Base-by-base conservation (phyloP, 2,113 vertebrate species). In the Nipponia nippon region DNA sequence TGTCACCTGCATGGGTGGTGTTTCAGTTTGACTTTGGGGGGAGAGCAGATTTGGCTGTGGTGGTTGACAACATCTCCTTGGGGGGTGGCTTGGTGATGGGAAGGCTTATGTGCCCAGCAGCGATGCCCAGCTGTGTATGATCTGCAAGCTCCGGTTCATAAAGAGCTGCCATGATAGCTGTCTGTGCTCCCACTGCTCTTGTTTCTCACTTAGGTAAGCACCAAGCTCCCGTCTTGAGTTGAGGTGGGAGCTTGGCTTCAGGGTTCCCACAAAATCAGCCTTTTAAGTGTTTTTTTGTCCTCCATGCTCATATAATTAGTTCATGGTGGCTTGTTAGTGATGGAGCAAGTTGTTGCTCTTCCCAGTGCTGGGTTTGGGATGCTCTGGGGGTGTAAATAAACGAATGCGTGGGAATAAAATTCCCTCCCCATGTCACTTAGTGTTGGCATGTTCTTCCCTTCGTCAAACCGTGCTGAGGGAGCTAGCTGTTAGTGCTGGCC, bases 61-160 rank as follows among this genome's bases (percentile, higher is more conserved):
- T 19, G 40, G 46, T 6, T 40, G 75, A 52, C 16, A 46, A 7
- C 2, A 1, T 15, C 11, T 49, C 30, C n/a, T 13, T 27, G 18
- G 16, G 16, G 21, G 7, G 5, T 11, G 40, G n/a, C 21, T 42
- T 42, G 62, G 40, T 55, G 83, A 32, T 9, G 26, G 58, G n/a
- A n/a, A 69, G 47, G 36, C 7, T 44, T 19, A n/a, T 4, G 42
- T 52, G 19, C 38, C 29, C 29, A n/a, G 20, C 15, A 12, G 36
- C 0, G 3, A 59, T 59, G n/a, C 29, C 20, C 40, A 55, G 9
- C 53, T 15, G 2, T 0, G 23, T 16, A 5, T 3, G 21, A 55
- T 32, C 47, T 9, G 8, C 53, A 22, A 42, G 47, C 7, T 30
- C 38, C 36, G 40, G 17, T 22, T 49, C 17, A 18, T 1, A 3